Evolutionary conservation across 2,888 invertebrate genomes (phyloP).

Genomic region (Cheilosia urbana): DNA sequence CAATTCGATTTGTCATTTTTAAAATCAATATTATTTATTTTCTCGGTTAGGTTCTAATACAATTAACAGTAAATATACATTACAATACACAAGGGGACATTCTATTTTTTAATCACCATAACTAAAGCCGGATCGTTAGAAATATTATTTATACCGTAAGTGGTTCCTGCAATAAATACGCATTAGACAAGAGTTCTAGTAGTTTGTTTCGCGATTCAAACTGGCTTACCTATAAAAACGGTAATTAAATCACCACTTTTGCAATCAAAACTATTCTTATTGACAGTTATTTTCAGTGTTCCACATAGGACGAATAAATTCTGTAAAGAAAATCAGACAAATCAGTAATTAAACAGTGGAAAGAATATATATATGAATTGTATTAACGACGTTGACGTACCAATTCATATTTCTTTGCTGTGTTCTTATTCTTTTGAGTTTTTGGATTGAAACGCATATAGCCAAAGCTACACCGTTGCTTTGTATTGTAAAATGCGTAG

Average conservation of each 20-base stretch:
- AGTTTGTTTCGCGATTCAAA: too few relatives aligned
- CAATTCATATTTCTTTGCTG: constrained; percentile 48
- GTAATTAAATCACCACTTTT: constrained; percentile 62
- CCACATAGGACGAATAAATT: constrained; percentile 55
- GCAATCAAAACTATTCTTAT: constrained; percentile 33
- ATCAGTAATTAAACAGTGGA: background rate
- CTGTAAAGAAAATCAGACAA: constrained; percentile 22
- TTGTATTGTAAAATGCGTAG: constrained; percentile 52
- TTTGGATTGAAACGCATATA: constrained; percentile 62
- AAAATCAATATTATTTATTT: background rate
- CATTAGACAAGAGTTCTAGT: background rate
- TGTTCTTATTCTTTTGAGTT: constrained; percentile 43
- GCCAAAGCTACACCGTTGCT: constrained; percentile 42
- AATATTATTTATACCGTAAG: constrained; percentile 42
- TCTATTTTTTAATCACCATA: constrained; percentile 61
- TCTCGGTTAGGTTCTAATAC: background rate
- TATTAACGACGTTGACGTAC: background rate
- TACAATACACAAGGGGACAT: constrained; percentile 1
- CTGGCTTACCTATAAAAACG: constrained; percentile 55
- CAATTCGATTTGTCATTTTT: too few relatives aligned
- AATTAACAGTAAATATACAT: constrained; percentile 12
- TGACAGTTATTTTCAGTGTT: constrained; percentile 32
- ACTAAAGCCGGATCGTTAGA: constrained; percentile 69
- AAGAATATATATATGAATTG: background rate
- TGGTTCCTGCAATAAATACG: constrained; percentile 34